Base-by-base conservation (phyloP, 2,113 vertebrate species). In the Bos taurus region DNA sequence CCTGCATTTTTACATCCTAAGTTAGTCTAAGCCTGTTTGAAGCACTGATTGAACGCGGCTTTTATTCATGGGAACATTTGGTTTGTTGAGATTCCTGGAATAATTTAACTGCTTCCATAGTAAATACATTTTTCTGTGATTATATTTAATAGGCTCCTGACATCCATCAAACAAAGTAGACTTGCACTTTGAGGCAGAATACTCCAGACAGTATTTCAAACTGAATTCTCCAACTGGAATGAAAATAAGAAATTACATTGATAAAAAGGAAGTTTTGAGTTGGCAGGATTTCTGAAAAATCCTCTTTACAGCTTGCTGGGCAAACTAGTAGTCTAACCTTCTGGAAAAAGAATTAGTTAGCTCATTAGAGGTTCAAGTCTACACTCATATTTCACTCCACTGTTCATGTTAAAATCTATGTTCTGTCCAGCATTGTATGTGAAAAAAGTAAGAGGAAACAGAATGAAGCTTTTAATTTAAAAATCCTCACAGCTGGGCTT, bases 121-220 rank as follows among this genome's bases (percentile, higher is more conserved):
- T 93, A 88, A 95, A 96, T 78, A 82, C 46, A 78, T 87, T 90
- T 81, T 64, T 64, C 9, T 91, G 91, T n/a, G 85, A 94, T 96
- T 80, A 87, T 95, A 62, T 91, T 97, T 97, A 96, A 97, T 59
- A 88, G 78, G 57, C 56, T 95, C 62, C 91, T 92, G 87, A 97
- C 52, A 97, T 96, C 77, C 92, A 96, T 96, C 88, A 98, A 95
- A 84, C 54, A 84, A 52, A 9, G 17, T 80, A 71, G 81, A 82
- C 25, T 90, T 92, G 84, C 25, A 80, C 94, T 82, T 97, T 90
- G 97, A 96, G 90, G 43, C 30, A 94, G 94, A 95, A 97, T 67
- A 96, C 78, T 97, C 85, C 26, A 78, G 60, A 96, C 77, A 88
- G 78, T 77, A 89, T 97, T 98, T 98, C 96, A 97, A 97, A 98